These are phyloP conservation scores for Corydoras maculifer DNA, from an alignment of 2,113 vertebrate genomes.

Conservation along the genomic window DNA sequence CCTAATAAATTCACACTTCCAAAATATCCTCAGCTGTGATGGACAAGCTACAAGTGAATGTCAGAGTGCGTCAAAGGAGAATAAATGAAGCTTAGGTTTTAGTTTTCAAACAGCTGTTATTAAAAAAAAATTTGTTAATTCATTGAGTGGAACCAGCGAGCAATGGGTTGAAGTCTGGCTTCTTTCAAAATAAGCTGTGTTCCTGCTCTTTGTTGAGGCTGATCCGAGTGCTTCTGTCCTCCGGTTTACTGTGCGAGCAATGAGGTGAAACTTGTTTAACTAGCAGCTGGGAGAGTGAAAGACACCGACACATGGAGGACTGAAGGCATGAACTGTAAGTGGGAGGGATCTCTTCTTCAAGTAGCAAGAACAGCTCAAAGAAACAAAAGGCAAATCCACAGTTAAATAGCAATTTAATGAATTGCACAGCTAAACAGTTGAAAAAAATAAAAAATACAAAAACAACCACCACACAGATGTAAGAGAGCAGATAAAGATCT, in stretches of 20 bases:
- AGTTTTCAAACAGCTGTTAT: not conserved
- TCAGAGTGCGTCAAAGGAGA: not conserved
- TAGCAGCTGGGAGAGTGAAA: not conserved
- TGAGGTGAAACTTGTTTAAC: conserved; percentile 1
- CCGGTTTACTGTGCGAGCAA: not conserved
- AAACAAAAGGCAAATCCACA: not conserved
- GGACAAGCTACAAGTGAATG: not conserved
- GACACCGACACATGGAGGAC: conserved; percentile 15
- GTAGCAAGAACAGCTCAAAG: not conserved
- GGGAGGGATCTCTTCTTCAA: conserved; percentile 18
- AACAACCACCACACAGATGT: conserved; percentile 23
- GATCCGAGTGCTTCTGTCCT: not conserved
- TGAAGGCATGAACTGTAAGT: conserved; percentile 32
- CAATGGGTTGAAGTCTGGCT: no score
- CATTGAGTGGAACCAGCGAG: not conserved
- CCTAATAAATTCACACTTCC: conserved; percentile 42
- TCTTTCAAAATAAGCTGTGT: not conserved
- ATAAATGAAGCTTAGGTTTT: not conserved
- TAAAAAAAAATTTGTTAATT: not conserved
- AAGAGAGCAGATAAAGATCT: conserved; percentile 8
- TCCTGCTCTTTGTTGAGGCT: not conserved
- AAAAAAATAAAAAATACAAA: conserved; percentile 34
- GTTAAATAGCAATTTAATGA: conserved; percentile 58
- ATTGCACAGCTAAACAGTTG: conserved; percentile 40
- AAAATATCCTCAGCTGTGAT: conserved; percentile 56